Evolutionary conservation across 2,888 invertebrate species (phyloP).

Genomic region (Kryphioiulus occultus): DNA sequence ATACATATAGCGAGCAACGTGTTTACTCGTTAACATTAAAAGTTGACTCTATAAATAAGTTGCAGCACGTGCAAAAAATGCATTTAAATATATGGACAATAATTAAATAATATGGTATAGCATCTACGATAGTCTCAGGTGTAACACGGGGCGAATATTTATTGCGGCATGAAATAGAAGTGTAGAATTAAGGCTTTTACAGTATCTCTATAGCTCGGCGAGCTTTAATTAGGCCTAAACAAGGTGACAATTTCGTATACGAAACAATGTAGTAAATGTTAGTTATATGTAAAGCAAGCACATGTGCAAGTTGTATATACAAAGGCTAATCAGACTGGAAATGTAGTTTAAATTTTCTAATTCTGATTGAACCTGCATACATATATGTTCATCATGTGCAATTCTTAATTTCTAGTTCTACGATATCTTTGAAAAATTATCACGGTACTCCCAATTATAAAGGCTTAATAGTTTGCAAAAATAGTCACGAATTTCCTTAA

Average conservation of each 20-base stretch:
- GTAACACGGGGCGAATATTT: background rate
- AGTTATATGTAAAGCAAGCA: background rate
- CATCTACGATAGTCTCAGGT: constrained; percentile 4
- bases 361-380: too few species aligned
- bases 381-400: too few species aligned
- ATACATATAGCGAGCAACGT: constrained; percentile 26
- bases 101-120: constrained; percentile 29
- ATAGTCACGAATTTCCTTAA: too few species aligned
- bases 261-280: background rate
- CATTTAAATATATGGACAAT: constrained; percentile 12
- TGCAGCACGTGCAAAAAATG: constrained; percentile 18
- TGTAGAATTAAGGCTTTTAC: background rate
- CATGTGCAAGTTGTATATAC: too few species aligned
- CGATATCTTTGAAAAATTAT: too few species aligned
- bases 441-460: too few species aligned
- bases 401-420: too few species aligned
- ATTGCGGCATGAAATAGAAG: background rate
- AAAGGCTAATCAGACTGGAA: too few species aligned
- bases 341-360: too few species aligned
- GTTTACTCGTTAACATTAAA: constrained; percentile 26
- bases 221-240: constrained; percentile 25
- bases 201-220: background rate
- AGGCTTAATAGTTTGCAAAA: too few species aligned
- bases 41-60: constrained; percentile 12
- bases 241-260: background rate